These are phyloP conservation scores for Dasyornis broadbenti DNA, from an alignment of 2,113 vertebrate genomes.

Conservation along the genomic window DNA sequence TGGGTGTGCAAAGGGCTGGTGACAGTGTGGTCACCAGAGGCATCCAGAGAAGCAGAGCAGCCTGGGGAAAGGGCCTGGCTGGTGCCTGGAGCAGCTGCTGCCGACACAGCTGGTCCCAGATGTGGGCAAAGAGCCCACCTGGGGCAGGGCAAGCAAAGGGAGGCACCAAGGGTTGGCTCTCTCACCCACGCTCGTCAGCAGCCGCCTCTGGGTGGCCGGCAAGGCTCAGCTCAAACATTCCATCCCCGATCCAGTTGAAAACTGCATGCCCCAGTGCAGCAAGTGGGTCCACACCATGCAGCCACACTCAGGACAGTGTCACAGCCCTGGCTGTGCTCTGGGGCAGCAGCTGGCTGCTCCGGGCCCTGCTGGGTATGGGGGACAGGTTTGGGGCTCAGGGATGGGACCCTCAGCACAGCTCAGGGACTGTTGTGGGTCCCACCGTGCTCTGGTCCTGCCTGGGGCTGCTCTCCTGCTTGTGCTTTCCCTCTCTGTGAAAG, in stretches of 20 bases:
- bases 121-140: not conserved
- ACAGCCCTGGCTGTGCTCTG: not conserved
- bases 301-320: accelerated
- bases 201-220: accelerated
- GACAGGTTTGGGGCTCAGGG: accelerated
- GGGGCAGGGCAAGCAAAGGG: not conserved
- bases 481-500: not conserved
- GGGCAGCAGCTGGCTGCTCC: not conserved
- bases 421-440: accelerated
- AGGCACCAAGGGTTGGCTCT: not conserved
- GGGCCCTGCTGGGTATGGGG: not conserved
- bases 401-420: not conserved
- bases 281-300: accelerated
- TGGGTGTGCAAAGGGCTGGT: not conserved
- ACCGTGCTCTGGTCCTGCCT: accelerated
- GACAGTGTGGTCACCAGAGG: not conserved
- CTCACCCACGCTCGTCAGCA: accelerated
- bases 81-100: not conserved
- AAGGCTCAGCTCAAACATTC: not conserved
- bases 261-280: not conserved
- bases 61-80: not conserved
- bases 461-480: not conserved
- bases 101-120: accelerated
- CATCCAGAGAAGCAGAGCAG: not conserved
- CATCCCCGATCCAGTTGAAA: not conserved